phyloP scores from a whole-genome alignment of 2,113 vertebrate genomes.

The Nettapus auritus region DNA sequence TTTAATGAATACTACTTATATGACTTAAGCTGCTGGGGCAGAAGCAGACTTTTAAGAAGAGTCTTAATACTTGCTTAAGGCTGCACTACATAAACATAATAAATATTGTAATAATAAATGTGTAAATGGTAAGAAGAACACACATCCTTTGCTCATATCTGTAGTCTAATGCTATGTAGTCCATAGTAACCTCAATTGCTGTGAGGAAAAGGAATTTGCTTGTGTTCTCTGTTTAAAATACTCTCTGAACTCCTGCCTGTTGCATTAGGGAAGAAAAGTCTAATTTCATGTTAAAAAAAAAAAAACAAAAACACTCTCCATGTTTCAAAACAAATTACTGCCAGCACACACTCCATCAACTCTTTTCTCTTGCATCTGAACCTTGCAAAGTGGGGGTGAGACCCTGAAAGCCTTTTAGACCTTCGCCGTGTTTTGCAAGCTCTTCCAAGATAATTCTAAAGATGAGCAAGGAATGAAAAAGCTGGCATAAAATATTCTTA shows the following conservation, averaged over 20 bases:
- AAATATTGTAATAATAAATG: neutral
- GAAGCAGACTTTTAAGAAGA: neutral
- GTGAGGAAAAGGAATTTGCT: neutral
- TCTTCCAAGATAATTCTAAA: neutral
- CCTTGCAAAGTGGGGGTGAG: neutral
- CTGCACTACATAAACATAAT: neutral
- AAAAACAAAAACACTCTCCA: neutral
- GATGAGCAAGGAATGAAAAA: neutral
- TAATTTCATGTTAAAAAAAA: neutral
- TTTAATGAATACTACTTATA: conserved; percentile 6
- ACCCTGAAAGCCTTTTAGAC: neutral
- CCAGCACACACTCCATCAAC: neutral
- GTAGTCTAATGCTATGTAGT: neutral
- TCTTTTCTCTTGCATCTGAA: neutral
- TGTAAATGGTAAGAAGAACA: neutral
- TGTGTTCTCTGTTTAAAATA: neutral
- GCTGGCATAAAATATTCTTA: neutral
- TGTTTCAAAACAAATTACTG: neutral
- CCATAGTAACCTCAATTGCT: neutral
- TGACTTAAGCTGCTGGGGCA: neutral
- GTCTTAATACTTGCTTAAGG: neutral
- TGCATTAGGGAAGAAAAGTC: neutral
- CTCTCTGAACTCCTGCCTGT: neutral
- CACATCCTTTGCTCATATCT: neutral
- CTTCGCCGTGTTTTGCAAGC: neutral